A percentile compares a stretch with the other conserved stretches of the same genome.
These are phyloP conservation scores for Acrobasis consociella DNA, from an alignment of 2,888 invertebrate species.

Conservation along the genomic window DNA sequence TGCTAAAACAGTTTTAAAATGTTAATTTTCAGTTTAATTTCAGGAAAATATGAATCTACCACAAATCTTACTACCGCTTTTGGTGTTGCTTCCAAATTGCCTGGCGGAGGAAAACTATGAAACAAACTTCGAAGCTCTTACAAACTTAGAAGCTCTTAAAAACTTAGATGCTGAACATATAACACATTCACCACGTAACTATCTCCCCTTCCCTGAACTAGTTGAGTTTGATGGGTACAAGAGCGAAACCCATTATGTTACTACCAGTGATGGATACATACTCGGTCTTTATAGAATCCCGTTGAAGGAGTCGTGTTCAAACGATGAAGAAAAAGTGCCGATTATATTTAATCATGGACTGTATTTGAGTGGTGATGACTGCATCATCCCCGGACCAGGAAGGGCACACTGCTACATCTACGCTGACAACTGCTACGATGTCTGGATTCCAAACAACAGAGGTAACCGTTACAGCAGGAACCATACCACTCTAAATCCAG, in stretches of 20 bases:
- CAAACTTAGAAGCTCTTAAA: too few species aligned
- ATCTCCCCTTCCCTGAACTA: conserved; percentile 37
- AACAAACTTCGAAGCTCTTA: too few species aligned
- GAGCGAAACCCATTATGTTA: conserved; percentile 39
- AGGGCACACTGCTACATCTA: conserved; percentile 43
- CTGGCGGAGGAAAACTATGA: too few species aligned
- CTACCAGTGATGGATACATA: conserved; percentile 45
- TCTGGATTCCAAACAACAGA: conserved; percentile 37
- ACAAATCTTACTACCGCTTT: too few species aligned
- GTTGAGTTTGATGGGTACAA: conserved; percentile 39
- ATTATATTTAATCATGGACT: conserved; percentile 41
- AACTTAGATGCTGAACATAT: too few species aligned
- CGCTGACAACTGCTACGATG: conserved; percentile 38
- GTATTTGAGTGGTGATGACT: conserved; percentile 42
- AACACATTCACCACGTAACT: too few species aligned
- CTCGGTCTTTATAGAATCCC: conserved; percentile 39
- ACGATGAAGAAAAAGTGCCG: conserved; percentile 9
- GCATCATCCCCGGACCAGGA: conserved; percentile 40
- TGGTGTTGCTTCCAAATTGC: too few species aligned
- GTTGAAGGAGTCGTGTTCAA: background rate
- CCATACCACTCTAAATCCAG: conserved; percentile 23
- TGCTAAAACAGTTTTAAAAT: too few species aligned
- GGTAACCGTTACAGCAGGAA: conserved; percentile 28
- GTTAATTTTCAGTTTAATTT: too few species aligned
- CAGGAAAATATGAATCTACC: too few species aligned